phyloP scores from a whole-genome alignment of 2,888 invertebrate genomes.

The Drosophila stalkeri region DNA sequence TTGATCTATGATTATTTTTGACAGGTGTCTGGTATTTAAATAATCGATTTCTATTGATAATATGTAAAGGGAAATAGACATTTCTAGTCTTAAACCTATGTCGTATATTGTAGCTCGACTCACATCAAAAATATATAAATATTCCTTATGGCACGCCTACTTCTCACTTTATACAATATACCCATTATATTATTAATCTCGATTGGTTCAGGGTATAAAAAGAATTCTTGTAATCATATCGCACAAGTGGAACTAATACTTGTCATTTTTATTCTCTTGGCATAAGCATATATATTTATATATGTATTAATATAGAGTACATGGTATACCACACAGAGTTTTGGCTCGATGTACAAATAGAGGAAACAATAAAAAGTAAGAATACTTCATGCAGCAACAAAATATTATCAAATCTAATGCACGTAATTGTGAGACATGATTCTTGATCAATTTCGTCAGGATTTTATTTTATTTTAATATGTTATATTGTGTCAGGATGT shows the following conservation, averaged over 20 bases:
- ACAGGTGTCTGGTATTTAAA: too few relatives aligned
- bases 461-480: background rate
- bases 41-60: background rate
- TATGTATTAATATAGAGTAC: background rate
- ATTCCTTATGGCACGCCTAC: too few relatives aligned
- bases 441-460: constrained; percentile 15
- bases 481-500: background rate
- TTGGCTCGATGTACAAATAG: constrained; percentile 1
- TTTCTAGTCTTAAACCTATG: too few relatives aligned
- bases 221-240: constrained; percentile 54
- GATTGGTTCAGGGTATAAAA: background rate
- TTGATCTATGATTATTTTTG: too few relatives aligned
- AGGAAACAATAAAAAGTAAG: constrained; percentile 38
- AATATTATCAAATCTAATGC: constrained; percentile 9
- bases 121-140: background rate
- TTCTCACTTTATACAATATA: background rate
- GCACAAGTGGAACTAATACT: constrained; percentile 47
- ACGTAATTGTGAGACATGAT: constrained; percentile 29
- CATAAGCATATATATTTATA: background rate
- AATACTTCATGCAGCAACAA: constrained; percentile 19
- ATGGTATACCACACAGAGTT: background rate
- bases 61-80: background rate
- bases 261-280: constrained; percentile 2
- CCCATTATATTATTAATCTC: background rate
- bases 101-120: too few relatives aligned